Conservation (phyloP, 2,113 vertebrate genomes). For the Oncorhynchus tshawytscha region DNA sequence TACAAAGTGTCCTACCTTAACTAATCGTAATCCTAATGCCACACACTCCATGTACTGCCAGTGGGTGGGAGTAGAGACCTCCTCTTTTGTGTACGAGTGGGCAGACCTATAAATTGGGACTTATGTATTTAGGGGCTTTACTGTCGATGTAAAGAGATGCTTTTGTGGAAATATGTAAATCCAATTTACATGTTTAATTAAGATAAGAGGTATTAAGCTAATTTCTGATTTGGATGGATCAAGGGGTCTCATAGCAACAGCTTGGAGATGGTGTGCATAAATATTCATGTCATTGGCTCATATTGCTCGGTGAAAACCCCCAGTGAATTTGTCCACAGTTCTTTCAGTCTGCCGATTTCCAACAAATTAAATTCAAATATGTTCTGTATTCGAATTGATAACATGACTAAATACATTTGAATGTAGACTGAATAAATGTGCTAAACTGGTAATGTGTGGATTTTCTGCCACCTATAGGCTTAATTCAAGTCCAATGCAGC, state of each 20-base stretch:
- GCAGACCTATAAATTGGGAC: neutral
- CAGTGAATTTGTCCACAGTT: neutral
- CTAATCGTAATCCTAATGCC: neutral
- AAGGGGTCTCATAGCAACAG: slow-evolving; percentile 13
- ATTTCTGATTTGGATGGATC: neutral
- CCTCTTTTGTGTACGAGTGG: neutral
- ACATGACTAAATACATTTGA: neutral
- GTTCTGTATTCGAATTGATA: slow-evolving; percentile 2
- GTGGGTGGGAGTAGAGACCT: neutral
- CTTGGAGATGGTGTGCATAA: slow-evolving; percentile 7
- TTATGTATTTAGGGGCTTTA: neutral
- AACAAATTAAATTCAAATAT: neutral
- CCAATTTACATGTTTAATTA: slow-evolving; percentile 12
- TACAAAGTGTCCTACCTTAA: neutral
- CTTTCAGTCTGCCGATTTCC: neutral
- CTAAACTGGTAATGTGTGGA: neutral
- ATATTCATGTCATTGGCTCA: slow-evolving; percentile 2
- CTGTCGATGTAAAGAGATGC: neutral
- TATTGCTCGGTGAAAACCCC: neutral
- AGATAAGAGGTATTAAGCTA: slow-evolving; percentile 9
- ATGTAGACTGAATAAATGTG: neutral
- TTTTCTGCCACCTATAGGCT: slow-evolving; percentile 3
- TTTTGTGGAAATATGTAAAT: neutral
- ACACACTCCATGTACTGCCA: neutral
- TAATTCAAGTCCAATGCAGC: no score